A percentile compares a stretch with the other conserved stretches of the same genome.
Conservation (phyloP, 2,797 vertebrate genomes). For the Sus cebifrons region DNA sequence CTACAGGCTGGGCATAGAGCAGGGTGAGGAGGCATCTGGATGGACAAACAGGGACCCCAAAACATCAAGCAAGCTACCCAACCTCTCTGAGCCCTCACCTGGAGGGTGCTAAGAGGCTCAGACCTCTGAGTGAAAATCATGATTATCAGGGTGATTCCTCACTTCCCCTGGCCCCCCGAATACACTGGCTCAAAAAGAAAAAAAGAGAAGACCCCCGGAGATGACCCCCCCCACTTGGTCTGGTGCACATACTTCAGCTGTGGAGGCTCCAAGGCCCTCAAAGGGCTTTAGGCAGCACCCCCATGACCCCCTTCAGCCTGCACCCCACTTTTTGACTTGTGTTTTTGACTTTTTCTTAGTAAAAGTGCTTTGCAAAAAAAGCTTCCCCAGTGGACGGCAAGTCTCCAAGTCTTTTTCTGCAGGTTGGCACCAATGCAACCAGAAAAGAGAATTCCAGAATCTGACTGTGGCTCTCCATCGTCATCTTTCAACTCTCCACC, state of each 20-base stretch:
- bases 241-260: background rate
- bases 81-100: background rate
- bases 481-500: background rate
- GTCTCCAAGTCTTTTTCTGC: background rate
- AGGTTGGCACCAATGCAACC: background rate
- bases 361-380: slow-evolving; percentile 43
- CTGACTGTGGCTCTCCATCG: background rate
- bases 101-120: background rate
- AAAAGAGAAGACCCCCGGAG: too few relatives aligned
- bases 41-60: background rate
- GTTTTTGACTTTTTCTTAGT: background rate
- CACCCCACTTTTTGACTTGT: background rate
- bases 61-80: too few relatives aligned
- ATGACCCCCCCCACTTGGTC: background rate
- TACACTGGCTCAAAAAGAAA: background rate
- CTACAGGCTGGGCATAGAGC: background rate
- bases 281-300: background rate
- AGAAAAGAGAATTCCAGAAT: slow-evolving; percentile 34
- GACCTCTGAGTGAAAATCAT: background rate
- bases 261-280: background rate
- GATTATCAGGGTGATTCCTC: background rate
- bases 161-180: background rate
- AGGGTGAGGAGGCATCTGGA: background rate
- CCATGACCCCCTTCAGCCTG: background rate
- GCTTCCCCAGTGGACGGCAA: background rate